phyloP scores from a whole-genome alignment of 1,140 invertebrate species.

The Ostrea edulis region DNA sequence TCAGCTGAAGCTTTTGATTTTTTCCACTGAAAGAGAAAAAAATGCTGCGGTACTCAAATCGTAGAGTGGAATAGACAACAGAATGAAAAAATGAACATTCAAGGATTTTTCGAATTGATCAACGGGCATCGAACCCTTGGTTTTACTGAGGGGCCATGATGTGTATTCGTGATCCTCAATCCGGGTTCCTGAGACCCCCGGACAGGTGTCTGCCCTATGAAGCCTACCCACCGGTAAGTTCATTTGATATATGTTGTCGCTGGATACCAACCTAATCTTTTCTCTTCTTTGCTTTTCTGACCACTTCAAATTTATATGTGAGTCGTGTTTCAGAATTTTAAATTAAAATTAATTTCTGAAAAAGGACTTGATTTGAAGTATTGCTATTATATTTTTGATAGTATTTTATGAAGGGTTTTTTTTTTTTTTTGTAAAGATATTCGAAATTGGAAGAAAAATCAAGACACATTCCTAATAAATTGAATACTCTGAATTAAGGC shows the following conservation, averaged over 20 bases:
- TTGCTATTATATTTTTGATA: not conserved
- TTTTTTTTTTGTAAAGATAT: not conserved
- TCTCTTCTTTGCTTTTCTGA: too few species aligned
- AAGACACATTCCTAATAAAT: not conserved
- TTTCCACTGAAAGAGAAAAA: conserved; percentile 8
- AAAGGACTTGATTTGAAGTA: too few species aligned
- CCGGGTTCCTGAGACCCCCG: conserved; percentile 52
- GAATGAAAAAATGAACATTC: conserved; percentile 25
- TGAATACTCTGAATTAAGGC: not conserved
- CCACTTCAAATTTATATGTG: too few species aligned
- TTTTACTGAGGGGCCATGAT: conserved; percentile 50
- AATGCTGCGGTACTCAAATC: not conserved
- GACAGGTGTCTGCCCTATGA: conserved; percentile 56
- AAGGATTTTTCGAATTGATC: conserved; percentile 26
- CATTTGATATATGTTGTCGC: too few species aligned
- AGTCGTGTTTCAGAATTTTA: too few species aligned
- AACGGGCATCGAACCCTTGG: conserved; percentile 16
- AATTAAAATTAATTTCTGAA: too few species aligned
- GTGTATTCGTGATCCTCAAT: conserved; percentile 56
- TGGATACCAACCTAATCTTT: too few species aligned
- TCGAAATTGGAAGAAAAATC: too few species aligned
- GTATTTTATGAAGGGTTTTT: not conserved
- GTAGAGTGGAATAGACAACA: conserved; percentile 29
- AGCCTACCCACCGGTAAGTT: conserved; percentile 54
- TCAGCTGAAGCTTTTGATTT: conserved; percentile 26